Base-by-base conservation (phyloP, 1,140 invertebrate species). In the Amphibalanus amphitrite region DNA sequence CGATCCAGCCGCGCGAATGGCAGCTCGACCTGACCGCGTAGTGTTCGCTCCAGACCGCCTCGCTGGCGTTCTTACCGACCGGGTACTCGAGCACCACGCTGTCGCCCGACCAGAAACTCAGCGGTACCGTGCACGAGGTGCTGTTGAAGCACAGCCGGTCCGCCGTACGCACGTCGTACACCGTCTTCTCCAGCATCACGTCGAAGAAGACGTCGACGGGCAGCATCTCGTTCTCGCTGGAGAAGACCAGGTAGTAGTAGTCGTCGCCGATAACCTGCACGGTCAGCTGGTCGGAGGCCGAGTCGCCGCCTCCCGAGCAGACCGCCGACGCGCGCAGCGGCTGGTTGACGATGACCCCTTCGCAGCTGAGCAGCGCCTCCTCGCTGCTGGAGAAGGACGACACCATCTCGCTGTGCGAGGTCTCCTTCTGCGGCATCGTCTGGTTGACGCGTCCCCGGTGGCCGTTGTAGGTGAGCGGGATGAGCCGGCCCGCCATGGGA, bases 201-300 rank as follows among this genome's bases (percentile, higher is more conserved):
- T 83, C 82, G 10, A 88, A 85, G 23, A 71, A 75, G 28, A 78
- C 65, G 33, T 75, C 70, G 40, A 75, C 74, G 40, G 70, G 72
- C 29, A 74, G 72, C 0, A 89, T 83, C 77, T 91, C 89, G 76
- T 91, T 91, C 77, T 90, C 89, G 25, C 88, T 90, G 76, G 87
- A 89, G 81, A 90, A 90, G 0, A 91, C 87, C 78, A 91, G 90
- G 79, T 90, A 90, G 74, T 90, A 90, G 77, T 90, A 90, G 28
- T 88, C 89, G 74, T 89, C 87, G 0, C 82, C 81, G 64, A 88
- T 87, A 0, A 90, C 85, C 73, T 85, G 86, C 75, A 75, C 76
- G 17, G 65, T 67, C 38, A 77, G 71, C 25, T 69, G 72, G 38
- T 71, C 70, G 3, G 71, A 25, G 28, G 30, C 68, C 8, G 71